Conservation (phyloP, 30 jellyfish, hydroid and myxozoan species). For the Turritopsis dohrnii region DNA sequence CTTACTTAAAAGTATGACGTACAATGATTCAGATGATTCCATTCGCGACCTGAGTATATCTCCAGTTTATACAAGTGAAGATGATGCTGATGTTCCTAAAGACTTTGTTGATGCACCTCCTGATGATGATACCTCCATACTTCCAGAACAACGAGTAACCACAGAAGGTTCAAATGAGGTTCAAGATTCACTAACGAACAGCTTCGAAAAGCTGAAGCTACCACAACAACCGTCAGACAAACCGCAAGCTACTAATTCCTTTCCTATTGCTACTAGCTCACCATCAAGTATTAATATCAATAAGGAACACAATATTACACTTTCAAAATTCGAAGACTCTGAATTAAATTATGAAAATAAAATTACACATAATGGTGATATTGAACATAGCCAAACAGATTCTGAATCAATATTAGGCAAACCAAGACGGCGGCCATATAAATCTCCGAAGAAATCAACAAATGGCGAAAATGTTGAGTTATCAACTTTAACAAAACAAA, state of each 20-base stretch:
- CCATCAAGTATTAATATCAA: background rate
- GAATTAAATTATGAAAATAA: no score
- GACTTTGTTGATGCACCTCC: background rate
- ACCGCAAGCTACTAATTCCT: background rate
- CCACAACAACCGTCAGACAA: background rate
- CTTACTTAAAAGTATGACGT: slow-evolving; percentile 12
- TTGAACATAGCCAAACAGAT: background rate
- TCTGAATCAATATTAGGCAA: slow-evolving; percentile 2
- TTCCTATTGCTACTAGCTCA: background rate
- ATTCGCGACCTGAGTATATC: background rate
- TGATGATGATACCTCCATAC: background rate
- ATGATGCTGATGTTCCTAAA: background rate
- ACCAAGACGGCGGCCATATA: background rate
- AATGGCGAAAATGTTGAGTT: background rate
- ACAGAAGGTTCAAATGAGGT: background rate
- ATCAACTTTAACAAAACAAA: background rate
- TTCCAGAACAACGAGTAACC: background rate
- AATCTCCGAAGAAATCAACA: background rate
- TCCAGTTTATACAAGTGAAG: slow-evolving; percentile 2
- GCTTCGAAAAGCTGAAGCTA: background rate
- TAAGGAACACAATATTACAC: background rate
- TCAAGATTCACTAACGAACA: background rate
- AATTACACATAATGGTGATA: background rate
- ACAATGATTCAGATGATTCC: slow-evolving; percentile 13
- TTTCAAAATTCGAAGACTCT: background rate